Conservation (phyloP, 2,888 invertebrate species). For the Scaptomyza caliginosa region DNA sequence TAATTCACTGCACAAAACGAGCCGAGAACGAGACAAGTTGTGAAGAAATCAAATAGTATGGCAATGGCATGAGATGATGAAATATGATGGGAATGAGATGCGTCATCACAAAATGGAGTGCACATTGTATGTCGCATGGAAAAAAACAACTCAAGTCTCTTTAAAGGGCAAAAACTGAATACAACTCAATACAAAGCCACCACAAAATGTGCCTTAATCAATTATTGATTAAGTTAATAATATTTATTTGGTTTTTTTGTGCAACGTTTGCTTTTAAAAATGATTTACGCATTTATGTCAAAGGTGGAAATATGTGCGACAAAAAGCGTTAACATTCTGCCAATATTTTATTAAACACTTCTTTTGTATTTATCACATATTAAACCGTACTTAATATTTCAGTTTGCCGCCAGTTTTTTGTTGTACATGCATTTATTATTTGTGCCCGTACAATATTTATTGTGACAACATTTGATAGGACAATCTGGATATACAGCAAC, state of each 20-base stretch:
- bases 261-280: not conserved
- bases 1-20: slow-evolving; percentile 69
- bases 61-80: not conserved
- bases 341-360: slow-evolving; percentile 39
- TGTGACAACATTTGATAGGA: slow-evolving; percentile 60
- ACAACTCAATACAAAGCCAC: too few species aligned
- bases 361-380: slow-evolving; percentile 40
- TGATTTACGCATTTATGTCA: slow-evolving; percentile 15
- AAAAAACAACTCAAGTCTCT: too few species aligned
- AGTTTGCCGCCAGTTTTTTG: slow-evolving; percentile 30
- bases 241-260: not conserved
- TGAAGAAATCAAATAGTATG: slow-evolving; percentile 4
- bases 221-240: slow-evolving; percentile 20
- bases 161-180: too few species aligned
- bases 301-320: slow-evolving; percentile 4
- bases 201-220: slow-evolving; percentile 11
- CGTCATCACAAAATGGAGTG: slow-evolving; percentile 6
- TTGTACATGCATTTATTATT: slow-evolving; percentile 45
- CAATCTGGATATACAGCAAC: slow-evolving; percentile 23
- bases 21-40: slow-evolving; percentile 9
- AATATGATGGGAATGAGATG: slow-evolving; percentile 4
- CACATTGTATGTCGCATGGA: slow-evolving; percentile 33
- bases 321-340: slow-evolving; percentile 12
- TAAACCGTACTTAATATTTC: slow-evolving; percentile 61
- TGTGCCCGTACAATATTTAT: slow-evolving; percentile 62